Evolutionary conservation across 2,797 vertebrate species (phyloP), one percentile per base, ranked within the genome.

Genomic region (Epinephelus coioides): DNA sequence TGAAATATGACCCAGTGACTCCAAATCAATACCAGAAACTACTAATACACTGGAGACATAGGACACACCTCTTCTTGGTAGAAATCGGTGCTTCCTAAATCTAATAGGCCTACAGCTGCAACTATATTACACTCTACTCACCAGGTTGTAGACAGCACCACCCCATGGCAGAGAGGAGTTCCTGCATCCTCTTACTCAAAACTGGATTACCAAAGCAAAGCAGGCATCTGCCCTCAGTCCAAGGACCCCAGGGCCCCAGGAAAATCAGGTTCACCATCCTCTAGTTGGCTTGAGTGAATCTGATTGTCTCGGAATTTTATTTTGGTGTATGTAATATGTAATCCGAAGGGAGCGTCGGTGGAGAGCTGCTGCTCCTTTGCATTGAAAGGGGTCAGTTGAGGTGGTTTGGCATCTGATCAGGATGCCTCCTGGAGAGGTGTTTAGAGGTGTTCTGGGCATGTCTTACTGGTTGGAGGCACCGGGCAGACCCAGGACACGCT

Each of bases 131-230:
- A 25, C 3, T 25, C 25, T 25, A 25, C 8, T 78, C 40, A 89
- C 21, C 18, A 57, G 46, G 34, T 61, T 89, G 85, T 79, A 81
- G 79, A 93, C 83, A 90, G 87, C 77, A 43, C 87, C 92, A 72
- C 85, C 61, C 21, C 6, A 50, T 79, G 92, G 89, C 59, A 50
- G 40, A 88, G 9, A 70, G 11, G 11, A 53, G 54, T 47, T 77
- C 10, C 59, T 85, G 72, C 87, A 83, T 7, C 30, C 18, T 69
- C 14, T 38, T 57, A 10, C 14, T 46, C 1, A 15, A 59, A 66
- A 1, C 13, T 46, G 13, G 27, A 73, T 61, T 34, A 69, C 17
- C n/a, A n/a, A 23, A 65, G 7, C 46, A 68, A 34, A 73, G 21
- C 30, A 77, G 6, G 12, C 38, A 59, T 25, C 15, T 25, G 30